phyloP scores from a whole-genome alignment of 2,888 invertebrate species.

The Cephus pygmeus region DNA sequence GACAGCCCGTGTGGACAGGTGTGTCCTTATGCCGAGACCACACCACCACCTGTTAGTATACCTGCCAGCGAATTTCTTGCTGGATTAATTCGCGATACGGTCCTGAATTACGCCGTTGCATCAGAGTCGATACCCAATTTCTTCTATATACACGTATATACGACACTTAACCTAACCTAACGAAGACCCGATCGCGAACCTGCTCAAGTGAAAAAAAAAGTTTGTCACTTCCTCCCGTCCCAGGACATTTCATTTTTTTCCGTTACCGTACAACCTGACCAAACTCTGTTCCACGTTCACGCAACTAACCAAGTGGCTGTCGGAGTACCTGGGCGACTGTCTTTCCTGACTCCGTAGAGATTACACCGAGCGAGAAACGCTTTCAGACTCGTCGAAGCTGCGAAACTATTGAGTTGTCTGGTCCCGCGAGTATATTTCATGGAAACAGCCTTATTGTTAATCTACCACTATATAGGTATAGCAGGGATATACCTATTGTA shows the following conservation, averaged over 20 bases:
- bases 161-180: background rate
- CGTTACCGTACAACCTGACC: background rate
- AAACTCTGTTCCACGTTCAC: background rate
- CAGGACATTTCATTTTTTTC: background rate
- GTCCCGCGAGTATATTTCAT: background rate
- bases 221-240: background rate
- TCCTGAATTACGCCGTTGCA: too few relatives aligned
- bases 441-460: background rate
- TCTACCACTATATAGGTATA: background rate
- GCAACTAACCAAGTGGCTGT: background rate
- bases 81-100: too few relatives aligned
- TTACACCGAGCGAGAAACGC: background rate
- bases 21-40: too few relatives aligned
- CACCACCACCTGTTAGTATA: too few relatives aligned
- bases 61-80: too few relatives aligned
- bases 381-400: background rate
- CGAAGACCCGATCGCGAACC: background rate
- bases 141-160: background rate
- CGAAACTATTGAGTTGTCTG: background rate
- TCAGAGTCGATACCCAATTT: too few relatives aligned
- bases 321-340: background rate
- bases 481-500: background rate
- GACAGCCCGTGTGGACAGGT: too few relatives aligned
- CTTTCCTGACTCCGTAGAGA: background rate
- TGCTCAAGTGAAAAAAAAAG: background rate